Conservation (phyloP, 2,113 vertebrate species). For the Ibidorhyncha struthersii region DNA sequence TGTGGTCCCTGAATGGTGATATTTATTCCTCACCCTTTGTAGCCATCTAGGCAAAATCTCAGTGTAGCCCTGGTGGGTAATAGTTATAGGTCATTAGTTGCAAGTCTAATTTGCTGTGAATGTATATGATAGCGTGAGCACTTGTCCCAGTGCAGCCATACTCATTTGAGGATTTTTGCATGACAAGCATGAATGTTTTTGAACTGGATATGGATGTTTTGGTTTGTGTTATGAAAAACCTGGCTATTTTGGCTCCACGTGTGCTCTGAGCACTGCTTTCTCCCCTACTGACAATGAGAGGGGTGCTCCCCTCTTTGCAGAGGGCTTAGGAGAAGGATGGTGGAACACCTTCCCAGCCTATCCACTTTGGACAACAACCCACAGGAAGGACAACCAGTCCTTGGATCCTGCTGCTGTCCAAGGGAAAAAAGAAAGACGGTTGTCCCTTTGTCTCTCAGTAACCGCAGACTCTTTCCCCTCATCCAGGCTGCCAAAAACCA, state of each 20-base stretch:
- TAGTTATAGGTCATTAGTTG: background rate
- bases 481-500: background rate
- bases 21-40: background rate
- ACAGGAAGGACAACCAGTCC: background rate
- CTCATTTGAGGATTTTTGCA: background rate
- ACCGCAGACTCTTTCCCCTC: rapidly evolving
- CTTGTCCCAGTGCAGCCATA: background rate
- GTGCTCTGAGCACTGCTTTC: background rate
- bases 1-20: background rate
- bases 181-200: background rate
- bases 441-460: background rate
- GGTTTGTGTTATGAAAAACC: background rate
- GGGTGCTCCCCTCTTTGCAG: background rate
- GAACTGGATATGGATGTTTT: background rate
- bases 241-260: rapidly evolving
- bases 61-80: background rate
- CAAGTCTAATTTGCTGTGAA: background rate
- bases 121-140: rapidly evolving
- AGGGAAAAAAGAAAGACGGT: background rate
- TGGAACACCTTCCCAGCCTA: background rate
- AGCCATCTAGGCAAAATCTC: background rate
- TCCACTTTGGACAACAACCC: background rate
- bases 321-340: background rate
- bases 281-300: rapidly evolving
- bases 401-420: background rate